Conservation (phyloP, 2,797 vertebrate species). For the Rhinogobio ventralis region DNA sequence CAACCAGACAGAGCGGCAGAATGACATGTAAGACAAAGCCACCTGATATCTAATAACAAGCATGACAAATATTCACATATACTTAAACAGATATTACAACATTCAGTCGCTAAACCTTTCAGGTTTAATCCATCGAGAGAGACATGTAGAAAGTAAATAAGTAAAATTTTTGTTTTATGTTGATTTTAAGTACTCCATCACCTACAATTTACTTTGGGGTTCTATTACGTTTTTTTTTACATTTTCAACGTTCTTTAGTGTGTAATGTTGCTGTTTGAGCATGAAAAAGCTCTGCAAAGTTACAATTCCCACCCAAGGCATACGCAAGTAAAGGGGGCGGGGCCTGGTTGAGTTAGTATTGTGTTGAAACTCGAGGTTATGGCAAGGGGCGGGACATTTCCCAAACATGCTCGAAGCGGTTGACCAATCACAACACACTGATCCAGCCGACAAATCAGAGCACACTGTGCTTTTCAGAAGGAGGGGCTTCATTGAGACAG, state of each 20-base stretch:
- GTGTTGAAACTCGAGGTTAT: background rate
- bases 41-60: conserved; percentile 17
- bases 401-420: background rate
- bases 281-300: background rate
- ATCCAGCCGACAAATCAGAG: background rate
- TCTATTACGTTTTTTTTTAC: background rate
- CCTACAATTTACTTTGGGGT: background rate
- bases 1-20: conserved; percentile 6
- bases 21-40: conserved; percentile 1
- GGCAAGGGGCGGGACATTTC: background rate
- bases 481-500: too few relatives aligned
- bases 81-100: background rate
- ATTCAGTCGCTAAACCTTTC: background rate
- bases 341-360: too few relatives aligned
- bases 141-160: background rate
- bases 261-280: background rate
- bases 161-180: background rate
- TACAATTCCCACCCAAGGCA: background rate
- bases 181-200: background rate
- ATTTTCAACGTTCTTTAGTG: background rate
- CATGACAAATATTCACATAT: background rate
- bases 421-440: background rate
- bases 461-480: too few relatives aligned
- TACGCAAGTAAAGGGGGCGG: background rate
- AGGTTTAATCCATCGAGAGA: background rate